Evolutionary conservation across 2,888 invertebrate species (phyloP), one percentile per base, ranked within the genome.

Genomic region (Minunthozetes semirufus): DNA sequence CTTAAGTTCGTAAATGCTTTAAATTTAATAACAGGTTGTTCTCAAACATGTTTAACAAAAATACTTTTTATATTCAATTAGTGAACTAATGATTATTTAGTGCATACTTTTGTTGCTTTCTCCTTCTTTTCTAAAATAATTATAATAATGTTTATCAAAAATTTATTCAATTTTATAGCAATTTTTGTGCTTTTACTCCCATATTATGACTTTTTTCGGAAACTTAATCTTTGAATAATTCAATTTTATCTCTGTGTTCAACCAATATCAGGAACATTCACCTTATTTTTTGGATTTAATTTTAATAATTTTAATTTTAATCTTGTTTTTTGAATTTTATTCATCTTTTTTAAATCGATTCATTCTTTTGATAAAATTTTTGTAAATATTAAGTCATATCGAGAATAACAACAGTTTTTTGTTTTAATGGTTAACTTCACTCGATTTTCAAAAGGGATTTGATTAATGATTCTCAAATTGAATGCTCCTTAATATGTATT

Each of bases 11-110:
- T 25, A 50, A 22, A 53, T 53, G 25, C 4, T 11, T 59, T 25
- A 25, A 27, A 59, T 29, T 25, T 63, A 63, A 63, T 63, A 63
- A 63, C 63, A 63, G 63, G 63, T 63, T 63, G 63, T 63, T 33
- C 33, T 63, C 19, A 38, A 63, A 63, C 63, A 27, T 63, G 33
- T 17, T 63, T 27, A 63, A 63, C 63, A 63, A 13, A 42, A 42
- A 42, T 42, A 42, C 42, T 42, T 33, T 63, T 63, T 63, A 27
- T 59, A 11, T 56, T 22, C 63, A 63, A 63, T 63, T 63, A 63
- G 29, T 63, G 1, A 4, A 29, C 63, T 63, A 63, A 63, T 63
- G n/a, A 63, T 63, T 63, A 63, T 63, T 33, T 63, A 38, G 38
- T 63, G 25, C 13, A 25, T 22, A 56, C 2, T 56, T 56, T 56